phyloP scores from a whole-genome alignment of 2,113 vertebrate genomes.

The Balaeniceps rex region DNA sequence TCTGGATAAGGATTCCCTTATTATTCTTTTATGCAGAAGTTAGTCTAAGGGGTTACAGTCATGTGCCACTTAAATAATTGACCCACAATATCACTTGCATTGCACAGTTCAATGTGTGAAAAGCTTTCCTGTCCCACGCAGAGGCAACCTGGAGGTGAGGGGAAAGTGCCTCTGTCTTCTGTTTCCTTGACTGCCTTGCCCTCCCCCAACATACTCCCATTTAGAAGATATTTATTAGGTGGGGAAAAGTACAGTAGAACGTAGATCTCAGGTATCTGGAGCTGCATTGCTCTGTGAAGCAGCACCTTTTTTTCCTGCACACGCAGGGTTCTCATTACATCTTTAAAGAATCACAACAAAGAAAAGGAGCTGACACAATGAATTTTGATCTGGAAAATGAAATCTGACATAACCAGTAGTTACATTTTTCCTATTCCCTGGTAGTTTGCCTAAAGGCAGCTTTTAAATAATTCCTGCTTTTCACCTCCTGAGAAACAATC shows the following conservation, averaged over 20 bases:
- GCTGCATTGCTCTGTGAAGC: neutral
- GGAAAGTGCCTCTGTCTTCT: neutral
- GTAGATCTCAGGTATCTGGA: neutral
- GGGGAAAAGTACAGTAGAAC: neutral
- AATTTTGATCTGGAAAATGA: conserved; percentile 59
- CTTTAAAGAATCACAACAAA: conserved; percentile 23
- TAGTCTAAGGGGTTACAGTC: neutral
- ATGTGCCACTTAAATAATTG: neutral
- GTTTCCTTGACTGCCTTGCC: neutral
- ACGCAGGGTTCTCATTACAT: neutral
- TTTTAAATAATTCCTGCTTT: conserved; percentile 67
- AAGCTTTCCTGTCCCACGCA: neutral
- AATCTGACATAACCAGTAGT: conserved; percentile 68
- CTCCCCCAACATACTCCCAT: neutral
- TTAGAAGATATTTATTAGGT: neutral
- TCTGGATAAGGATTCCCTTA: neutral
- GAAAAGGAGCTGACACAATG: conserved; percentile 51
- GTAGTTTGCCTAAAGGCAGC: conserved; percentile 64
- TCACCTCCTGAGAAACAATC: conserved; percentile 58
- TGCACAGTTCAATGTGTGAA: neutral
- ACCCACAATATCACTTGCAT: neutral
- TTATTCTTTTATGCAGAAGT: neutral
- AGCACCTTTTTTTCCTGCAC: neutral
- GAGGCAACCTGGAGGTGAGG: neutral
- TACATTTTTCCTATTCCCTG: conserved; percentile 63